phyloP scores from a whole-genome alignment of 64 coral and sea anemone genomes.

The Trachythela sp. region DNA sequence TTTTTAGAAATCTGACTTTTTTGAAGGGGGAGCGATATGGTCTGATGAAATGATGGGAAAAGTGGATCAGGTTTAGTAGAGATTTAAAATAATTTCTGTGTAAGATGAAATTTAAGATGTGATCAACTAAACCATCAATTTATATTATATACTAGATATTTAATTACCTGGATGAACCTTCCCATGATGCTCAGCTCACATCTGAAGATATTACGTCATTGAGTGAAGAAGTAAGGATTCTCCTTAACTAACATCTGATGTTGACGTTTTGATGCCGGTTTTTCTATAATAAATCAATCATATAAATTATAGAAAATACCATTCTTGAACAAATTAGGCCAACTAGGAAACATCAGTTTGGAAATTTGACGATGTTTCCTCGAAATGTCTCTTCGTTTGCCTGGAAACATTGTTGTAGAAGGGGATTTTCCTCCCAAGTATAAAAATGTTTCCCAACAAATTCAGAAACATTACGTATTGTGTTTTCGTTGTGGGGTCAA shows the following conservation, averaged over 20 bases:
- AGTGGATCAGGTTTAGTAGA: neutral
- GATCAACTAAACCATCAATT: neutral
- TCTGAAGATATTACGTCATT: neutral
- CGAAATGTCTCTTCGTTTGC: too few species aligned
- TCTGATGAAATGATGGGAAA: neutral
- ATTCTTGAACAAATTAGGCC: too few species aligned
- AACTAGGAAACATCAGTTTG: too few species aligned
- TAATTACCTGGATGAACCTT: neutral
- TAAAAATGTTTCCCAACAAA: too few species aligned
- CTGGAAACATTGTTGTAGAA: too few species aligned
- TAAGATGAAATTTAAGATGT: neutral
- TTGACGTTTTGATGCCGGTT: neutral
- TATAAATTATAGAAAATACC: too few species aligned
- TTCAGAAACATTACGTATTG: too few species aligned
- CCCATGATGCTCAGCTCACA: neutral
- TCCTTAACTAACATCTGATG: neutral
- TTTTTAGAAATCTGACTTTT: neutral
- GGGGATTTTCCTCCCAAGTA: too few species aligned
- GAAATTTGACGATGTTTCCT: too few species aligned
- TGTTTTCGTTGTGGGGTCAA: too few species aligned
- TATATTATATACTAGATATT: neutral
- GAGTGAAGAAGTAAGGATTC: neutral
- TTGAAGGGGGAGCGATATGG: neutral
- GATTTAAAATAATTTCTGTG: neutral
- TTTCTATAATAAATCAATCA: neutral